Conservation (phyloP, 2,113 vertebrate species). For the Erpornis zantholeuca region DNA sequence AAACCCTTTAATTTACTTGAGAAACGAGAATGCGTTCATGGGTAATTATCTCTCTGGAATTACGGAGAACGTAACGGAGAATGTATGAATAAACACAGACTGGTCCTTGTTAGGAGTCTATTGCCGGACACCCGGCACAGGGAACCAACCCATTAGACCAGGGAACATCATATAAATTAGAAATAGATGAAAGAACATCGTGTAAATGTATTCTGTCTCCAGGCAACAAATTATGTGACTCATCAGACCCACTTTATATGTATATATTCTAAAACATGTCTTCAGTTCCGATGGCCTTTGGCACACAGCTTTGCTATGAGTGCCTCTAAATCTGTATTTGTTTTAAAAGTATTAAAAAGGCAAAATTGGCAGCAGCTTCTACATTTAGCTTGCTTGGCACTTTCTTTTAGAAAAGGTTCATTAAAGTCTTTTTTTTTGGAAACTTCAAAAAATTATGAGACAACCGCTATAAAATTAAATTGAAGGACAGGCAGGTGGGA, state of each 20-base stretch:
- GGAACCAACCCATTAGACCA: not conserved
- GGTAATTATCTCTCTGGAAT: slow-evolving; percentile 68
- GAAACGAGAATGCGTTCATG: not conserved
- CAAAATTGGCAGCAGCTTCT: not conserved
- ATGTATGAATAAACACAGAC: slow-evolving; percentile 18
- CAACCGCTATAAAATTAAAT: not conserved
- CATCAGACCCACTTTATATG: not conserved
- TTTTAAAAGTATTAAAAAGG: slow-evolving; percentile 36
- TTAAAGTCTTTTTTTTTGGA: slow-evolving; percentile 39
- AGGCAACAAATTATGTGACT: not conserved
- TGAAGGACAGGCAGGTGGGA: slow-evolving; percentile 50
- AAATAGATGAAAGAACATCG: slow-evolving; percentile 15
- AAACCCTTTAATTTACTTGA: slow-evolving; percentile 55
- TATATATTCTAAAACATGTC: not conserved
- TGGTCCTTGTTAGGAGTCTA: not conserved
- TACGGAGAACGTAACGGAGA: not conserved
- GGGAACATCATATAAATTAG: slow-evolving; percentile 23
- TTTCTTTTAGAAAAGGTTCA: slow-evolving; percentile 22
- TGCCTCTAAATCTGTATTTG: slow-evolving; percentile 22
- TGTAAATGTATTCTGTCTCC: not conserved
- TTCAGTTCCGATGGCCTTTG: slow-evolving; percentile 10
- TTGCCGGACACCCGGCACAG: not conserved
- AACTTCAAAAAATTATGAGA: slow-evolving; percentile 22
- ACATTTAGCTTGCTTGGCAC: slow-evolving; percentile 6
- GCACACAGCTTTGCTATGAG: not conserved